phyloP scores from a whole-genome alignment of 2,888 invertebrate genomes.

The Amblyteles armatorius region DNA sequence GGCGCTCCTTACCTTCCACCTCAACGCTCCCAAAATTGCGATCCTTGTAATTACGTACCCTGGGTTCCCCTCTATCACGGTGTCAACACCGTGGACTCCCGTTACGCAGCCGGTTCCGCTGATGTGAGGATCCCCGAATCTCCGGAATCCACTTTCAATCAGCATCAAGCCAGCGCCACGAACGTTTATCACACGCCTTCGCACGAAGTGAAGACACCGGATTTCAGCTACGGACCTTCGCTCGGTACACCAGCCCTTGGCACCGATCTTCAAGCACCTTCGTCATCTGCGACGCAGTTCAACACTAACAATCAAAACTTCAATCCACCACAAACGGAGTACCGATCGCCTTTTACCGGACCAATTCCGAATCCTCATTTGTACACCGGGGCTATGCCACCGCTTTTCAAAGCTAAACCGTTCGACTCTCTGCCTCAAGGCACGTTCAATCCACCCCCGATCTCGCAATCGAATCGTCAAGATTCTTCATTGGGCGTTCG shows the following conservation, averaged over 20 bases:
- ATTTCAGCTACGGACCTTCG: conserved; percentile 71
- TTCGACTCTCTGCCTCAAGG: conserved; percentile 55
- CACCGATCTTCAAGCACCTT: conserved; percentile 43
- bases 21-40: conserved; percentile 87
- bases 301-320: conserved; percentile 60
- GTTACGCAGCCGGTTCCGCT: conserved; percentile 57
- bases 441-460: conserved; percentile 37
- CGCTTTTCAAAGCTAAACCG: conserved; percentile 86
- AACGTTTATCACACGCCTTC: conserved; percentile 58
- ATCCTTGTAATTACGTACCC: conserved; percentile 92
- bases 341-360: conserved; percentile 73
- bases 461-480: conserved; percentile 35
- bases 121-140: conserved; percentile 32
- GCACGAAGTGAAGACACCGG: conserved; percentile 73
- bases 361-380: conserved; percentile 89
- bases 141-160: conserved; percentile 38
- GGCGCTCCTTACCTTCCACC: conserved; percentile 55
- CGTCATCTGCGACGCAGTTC: conserved; percentile 3
- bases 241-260: conserved; percentile 47
- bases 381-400: conserved; percentile 87
- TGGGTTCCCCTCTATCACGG: conserved; percentile 90
- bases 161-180: conserved; percentile 43
- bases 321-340: conserved; percentile 57
- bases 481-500: conserved; percentile 23
- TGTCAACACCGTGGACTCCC: conserved; percentile 55